Conservation (phyloP, 2,113 vertebrate genomes). For the Gymnarchus niloticus region DNA sequence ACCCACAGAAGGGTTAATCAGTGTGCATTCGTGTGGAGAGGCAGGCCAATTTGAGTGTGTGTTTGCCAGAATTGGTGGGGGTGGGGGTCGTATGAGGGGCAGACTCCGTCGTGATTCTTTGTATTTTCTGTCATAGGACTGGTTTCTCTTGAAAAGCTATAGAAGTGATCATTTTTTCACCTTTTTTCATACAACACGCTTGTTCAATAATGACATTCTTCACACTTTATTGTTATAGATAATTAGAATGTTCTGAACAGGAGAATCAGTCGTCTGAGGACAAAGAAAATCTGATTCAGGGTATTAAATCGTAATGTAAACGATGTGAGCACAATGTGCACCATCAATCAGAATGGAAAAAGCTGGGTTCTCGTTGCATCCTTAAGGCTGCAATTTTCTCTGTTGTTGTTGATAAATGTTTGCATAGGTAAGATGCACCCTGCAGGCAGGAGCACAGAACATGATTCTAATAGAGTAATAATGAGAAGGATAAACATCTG, state of each 20-base stretch:
- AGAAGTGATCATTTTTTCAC: background rate
- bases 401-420: constrained; percentile 17
- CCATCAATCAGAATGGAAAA: constrained; percentile 4
- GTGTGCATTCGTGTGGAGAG: background rate
- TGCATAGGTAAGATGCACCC: background rate
- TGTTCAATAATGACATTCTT: background rate
- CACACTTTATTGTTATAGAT: background rate
- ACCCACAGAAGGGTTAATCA: background rate
- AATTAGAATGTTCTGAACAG: background rate
- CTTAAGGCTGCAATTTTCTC: background rate
- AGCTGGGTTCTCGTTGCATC: background rate
- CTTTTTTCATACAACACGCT: background rate
- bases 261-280: background rate
- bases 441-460: background rate
- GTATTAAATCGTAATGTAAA: background rate
- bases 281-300: background rate
- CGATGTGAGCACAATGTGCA: background rate
- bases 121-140: background rate
- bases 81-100: background rate
- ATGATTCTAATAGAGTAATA: constrained; percentile 11
- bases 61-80: background rate
- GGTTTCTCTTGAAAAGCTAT: background rate
- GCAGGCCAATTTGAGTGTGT: background rate
- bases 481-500: background rate
- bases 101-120: background rate